These are phyloP conservation scores for Ophioninae sp. DNA, from an alignment of 2,888 invertebrate species.

Conservation along the genomic window DNA sequence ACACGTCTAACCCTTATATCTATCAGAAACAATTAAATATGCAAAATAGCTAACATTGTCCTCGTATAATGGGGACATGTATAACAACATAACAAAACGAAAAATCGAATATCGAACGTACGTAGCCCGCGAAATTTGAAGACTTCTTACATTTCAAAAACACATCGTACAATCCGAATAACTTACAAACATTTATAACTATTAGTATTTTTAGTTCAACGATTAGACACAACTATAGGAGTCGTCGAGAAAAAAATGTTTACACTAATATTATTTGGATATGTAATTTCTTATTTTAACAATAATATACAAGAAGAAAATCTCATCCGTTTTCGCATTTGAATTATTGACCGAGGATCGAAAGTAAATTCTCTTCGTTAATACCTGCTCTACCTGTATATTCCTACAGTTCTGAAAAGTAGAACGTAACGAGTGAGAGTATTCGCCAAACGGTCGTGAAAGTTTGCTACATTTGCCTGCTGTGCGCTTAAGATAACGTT, in stretches of 20 bases:
- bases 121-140: constrained; percentile 5
- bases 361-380: background rate
- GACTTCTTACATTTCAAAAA: background rate
- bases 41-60: no score
- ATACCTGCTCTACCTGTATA: background rate
- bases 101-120: background rate
- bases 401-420: constrained; percentile 5
- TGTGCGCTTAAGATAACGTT: constrained; percentile 36
- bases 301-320: constrained; percentile 41
- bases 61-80: background rate
- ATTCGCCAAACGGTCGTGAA: constrained; percentile 36
- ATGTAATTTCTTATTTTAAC: constrained; percentile 17
- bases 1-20: no score
- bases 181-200: constrained; percentile 14
- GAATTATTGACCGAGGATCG: background rate
- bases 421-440: constrained; percentile 42
- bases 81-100: background rate
- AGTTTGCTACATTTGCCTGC: constrained; percentile 40
- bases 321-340: background rate
- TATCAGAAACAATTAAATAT: no score
- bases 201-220: constrained; percentile 5
- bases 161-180: constrained; percentile 11
- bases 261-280: constrained; percentile 10
- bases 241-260: constrained; percentile 3
- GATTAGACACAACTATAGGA: constrained; percentile 15